Conservation (phyloP, 1,140 invertebrate species). For the Drosophila oshimai region DNA sequence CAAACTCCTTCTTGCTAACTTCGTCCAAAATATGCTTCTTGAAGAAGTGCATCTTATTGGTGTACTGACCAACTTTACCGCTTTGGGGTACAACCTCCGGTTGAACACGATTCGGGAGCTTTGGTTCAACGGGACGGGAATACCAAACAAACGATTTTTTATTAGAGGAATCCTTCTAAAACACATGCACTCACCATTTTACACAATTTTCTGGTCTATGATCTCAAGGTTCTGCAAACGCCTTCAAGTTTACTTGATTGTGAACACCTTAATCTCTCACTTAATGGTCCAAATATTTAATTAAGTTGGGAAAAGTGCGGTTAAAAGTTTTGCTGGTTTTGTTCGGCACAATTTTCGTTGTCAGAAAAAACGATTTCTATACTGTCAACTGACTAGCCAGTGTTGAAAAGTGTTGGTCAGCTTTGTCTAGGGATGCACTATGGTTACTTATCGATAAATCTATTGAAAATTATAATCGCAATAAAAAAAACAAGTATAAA, state of each 20-base stretch:
- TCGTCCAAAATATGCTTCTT: slow-evolving; percentile 44
- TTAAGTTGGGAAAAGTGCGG: neutral
- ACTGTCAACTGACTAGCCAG: no score
- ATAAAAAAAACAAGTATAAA: no score
- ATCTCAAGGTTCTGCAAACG: no score
- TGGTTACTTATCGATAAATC: no score
- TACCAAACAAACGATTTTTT: neutral
- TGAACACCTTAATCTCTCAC: no score
- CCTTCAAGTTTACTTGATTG: neutral
- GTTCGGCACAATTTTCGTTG: neutral
- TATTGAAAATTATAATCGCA: no score
- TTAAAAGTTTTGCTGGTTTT: neutral
- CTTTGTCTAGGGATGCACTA: no score
- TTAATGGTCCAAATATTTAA: neutral
- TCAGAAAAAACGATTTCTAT: neutral
- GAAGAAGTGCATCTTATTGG: slow-evolving; percentile 47
- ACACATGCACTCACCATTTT: neutral
- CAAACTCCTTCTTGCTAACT: slow-evolving; percentile 41
- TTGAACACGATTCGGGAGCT: slow-evolving; percentile 28
- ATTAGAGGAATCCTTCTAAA: no score
- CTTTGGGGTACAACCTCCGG: slow-evolving; percentile 21
- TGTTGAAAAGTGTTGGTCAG: no score
- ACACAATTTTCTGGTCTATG: neutral
- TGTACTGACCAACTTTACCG: slow-evolving; percentile 29
- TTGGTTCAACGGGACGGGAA: slow-evolving; percentile 12